Evolutionary conservation across 1,140 invertebrate genomes (phyloP), one percentile per base, ranked within the genome.

Genomic region (Diorhabda elongata): DNA sequence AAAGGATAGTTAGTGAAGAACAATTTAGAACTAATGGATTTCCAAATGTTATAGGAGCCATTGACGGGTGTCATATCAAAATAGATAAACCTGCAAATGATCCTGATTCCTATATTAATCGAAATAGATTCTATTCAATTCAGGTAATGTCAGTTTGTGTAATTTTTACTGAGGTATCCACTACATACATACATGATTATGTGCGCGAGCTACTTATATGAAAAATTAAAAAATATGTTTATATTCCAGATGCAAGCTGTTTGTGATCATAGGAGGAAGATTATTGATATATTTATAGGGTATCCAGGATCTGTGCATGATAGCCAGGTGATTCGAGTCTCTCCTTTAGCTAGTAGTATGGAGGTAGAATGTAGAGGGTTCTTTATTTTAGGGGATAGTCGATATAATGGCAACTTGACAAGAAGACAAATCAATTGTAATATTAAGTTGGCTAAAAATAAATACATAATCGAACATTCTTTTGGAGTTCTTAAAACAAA

Each of bases 241-340:
- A 62, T 41, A 61, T 64, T 64, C 42, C 58, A 69, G 64, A 26
- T 63, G 44, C 69, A 70, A 59, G 45, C 57, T 7, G 69, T 74
- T 11, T 74, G 71, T 65, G 66, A 74, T 61, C 69, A 71, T 44
- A 66, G 11, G 9, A 63, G 62, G 43, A 69, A 66, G 57, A 71
- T 77, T 44, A 67, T 58, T 11, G 72, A 77, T 64, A 61, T 76
- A 7, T 76, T 75, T 71, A 60, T 71, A 65, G 74, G 76, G n/a
- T 71, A 56, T 69, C 74, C 74, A 3, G 70, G 71, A 6, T 71
- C 71, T 59, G 71, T 74, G 41, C 72, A 75, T 65, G 71, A 77
- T 65, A 70, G 64, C 57, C 52, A 67, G 47, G 71, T 75, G 42
- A 76, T 71, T 66, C 11, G 70, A 58, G 67, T 8, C 43, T 71